Evolutionary conservation across 2,888 invertebrate genomes (phyloP).

Genomic region (Loripinus fragilis): DNA sequence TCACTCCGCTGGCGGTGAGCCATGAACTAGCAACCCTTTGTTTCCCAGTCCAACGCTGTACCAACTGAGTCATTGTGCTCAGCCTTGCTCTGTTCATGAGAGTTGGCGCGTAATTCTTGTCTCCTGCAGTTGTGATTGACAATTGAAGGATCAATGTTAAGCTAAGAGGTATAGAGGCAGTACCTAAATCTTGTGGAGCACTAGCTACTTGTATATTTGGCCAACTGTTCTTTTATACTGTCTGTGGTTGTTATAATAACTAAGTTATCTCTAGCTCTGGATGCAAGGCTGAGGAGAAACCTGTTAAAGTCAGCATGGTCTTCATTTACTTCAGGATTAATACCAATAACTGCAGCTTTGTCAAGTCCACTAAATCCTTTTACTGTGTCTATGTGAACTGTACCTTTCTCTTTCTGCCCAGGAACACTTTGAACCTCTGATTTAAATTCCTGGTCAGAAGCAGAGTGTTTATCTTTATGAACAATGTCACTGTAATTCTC

Average conservation of each 20-base stretch:
- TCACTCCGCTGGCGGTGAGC: too few relatives aligned
- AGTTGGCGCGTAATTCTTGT: too few relatives aligned
- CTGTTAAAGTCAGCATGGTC: conserved; percentile 74
- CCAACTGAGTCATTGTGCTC: too few relatives aligned
- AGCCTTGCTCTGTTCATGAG: too few relatives aligned
- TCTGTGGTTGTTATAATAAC: conserved; percentile 73
- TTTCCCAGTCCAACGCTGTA: too few relatives aligned
- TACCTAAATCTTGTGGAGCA: too few relatives aligned
- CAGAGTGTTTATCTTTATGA: neutral
- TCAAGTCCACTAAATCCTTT: conserved; percentile 74
- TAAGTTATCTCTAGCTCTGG: conserved; percentile 72
- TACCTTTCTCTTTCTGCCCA: conserved; percentile 11
- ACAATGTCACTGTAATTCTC: neutral
- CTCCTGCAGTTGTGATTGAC: too few relatives aligned
- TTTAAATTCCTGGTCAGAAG: neutral
- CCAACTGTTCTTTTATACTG: conserved; percentile 61
- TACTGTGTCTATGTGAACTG: conserved; percentile 65
- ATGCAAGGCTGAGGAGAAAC: conserved; percentile 72
- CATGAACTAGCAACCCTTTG: too few relatives aligned
- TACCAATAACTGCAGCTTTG: conserved; percentile 69
- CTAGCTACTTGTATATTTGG: conserved; percentile 24
- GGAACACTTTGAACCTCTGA: neutral
- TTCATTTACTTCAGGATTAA: conserved; percentile 70
- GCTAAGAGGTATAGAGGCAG: too few relatives aligned
- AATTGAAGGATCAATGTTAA: too few relatives aligned